Base-by-base conservation (phyloP, 1,140 invertebrate genomes). In the Musca vetustissima region DNA sequence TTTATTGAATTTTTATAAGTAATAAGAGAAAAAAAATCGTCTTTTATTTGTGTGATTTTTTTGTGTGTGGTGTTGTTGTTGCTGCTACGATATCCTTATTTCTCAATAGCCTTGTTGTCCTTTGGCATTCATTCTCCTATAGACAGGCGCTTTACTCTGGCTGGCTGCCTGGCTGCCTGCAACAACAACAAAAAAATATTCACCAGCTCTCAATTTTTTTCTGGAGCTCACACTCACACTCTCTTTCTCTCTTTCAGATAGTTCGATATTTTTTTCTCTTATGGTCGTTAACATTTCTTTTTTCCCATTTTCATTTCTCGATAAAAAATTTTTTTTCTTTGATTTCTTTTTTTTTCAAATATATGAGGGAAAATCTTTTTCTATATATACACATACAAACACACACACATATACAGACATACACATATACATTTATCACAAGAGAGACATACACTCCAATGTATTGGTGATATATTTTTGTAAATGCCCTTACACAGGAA, bases 1-100 rank as follows among this genome's bases (percentile, higher is more conserved):
- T 65, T 48, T 65, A 65, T 65, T 65, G 64, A 65, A 65, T 65
- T 65, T 65, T 65, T 65, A 65, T 65, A 65, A 65, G 48, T 49
- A 65, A 50, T 49, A 65, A 25, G 48, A 36, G 7, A 49, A 65
- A 65, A 24, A 50, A 65, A 43, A 49, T 4, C 28, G 28, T 50
- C 24, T 49, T 28, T 65, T 65, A 49, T 50, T 65, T 50, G 64
- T 69, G 24, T 55, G 7, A 32, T 55, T 53, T 53, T 55, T n/a
- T 52, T 52, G n/a, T n/a, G n/a, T n/a, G n/a, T n/a, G 49, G 6
- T 52, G n/a, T 61, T 59, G 24, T 59, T 59, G 24, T 25, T 36
- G 55, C 50, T 68, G 36, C 43, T 21, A 8, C 19, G 17, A 11
- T 4, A 28, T 66, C 49, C 43, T 21, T 65, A 48, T 43, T 65